Base-by-base conservation (phyloP, 1,140 invertebrate species). In the Battus philenor region DNA sequence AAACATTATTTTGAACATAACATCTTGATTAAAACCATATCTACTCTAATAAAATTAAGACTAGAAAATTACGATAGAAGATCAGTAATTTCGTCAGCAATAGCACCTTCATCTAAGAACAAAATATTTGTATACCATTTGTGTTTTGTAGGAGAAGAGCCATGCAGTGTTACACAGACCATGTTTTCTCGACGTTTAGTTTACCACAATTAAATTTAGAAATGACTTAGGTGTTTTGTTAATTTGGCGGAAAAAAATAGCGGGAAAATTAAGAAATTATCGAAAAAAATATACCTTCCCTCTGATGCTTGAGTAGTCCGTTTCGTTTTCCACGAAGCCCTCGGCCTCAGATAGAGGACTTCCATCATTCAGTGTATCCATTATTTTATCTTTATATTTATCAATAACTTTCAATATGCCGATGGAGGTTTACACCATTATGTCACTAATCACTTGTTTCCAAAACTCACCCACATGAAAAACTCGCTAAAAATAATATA, bases 241-340 rank as follows among this genome's bases (percentile, higher is more conserved):
- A n/a, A n/a, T n/a, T n/a, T 22, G 33, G 33, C 33, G 33, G 16
- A 15, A 41, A 10, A 41, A 41, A 3, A 16, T 15, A 27, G 20
- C 20, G 7, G 20, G 22, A 26, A 17, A 26, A 27, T 9, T 15
- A 46, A 18, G 34, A 50, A 20, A 22, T 34, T 5, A 38, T 13
- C 11, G 24, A 27, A 10, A n/a, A 13, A 6, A 13, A 32, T 27
- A 50, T 47, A 82, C 80, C 69, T 84, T 89, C 15, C 87, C 87
- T 26, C 90, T 76, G 24, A 88, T 88, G 43, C 78, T 84, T 4
- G 80, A 80, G 48, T 84, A 86, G 45, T 86, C 83, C 4, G 78
- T 82, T 18, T 80, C 80, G 44, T 60, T 70, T 17, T 69, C 60
- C 20, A 49, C 41, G 33, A 57, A 53, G 6, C 44, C 59, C 36